phyloP scores from a whole-genome alignment of 2,113 vertebrate species.

The Orycteropus afer region DNA sequence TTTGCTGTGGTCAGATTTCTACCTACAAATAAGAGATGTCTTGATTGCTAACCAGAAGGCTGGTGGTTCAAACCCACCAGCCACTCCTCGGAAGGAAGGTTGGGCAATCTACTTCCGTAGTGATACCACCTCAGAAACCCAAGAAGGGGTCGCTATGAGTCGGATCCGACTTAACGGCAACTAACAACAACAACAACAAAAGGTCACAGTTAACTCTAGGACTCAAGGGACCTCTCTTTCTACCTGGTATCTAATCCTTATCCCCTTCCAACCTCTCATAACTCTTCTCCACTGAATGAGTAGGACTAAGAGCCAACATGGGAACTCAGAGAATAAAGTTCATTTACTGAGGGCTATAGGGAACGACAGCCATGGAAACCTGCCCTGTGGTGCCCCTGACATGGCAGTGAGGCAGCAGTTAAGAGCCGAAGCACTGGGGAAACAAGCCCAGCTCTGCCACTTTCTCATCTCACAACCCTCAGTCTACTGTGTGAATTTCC shows the following conservation, averaged over 20 bases:
- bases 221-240: not conserved
- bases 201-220: not conserved
- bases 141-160: too few species aligned
- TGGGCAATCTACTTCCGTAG: too few species aligned
- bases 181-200: too few species aligned
- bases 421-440: not conserved
- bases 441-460: not conserved
- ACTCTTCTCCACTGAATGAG: not conserved
- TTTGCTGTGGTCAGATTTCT: not conserved
- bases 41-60: too few species aligned
- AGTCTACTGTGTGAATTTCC: not conserved
- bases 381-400: not conserved
- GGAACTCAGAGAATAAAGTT: not conserved
- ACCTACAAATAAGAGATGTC: not conserved
- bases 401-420: not conserved
- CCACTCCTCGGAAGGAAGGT: too few species aligned
- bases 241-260: not conserved
- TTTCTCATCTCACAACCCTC: not conserved
- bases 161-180: too few species aligned
- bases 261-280: not conserved
- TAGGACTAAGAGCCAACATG: not conserved
- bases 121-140: too few species aligned
- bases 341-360: not conserved
- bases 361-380: not conserved
- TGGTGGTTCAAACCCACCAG: too few species aligned